Percentiles rank a stretch among this genome's conserved stretches.
Conservation (phyloP, 2,113 vertebrate genomes). For the Triplophysa siluroides region DNA sequence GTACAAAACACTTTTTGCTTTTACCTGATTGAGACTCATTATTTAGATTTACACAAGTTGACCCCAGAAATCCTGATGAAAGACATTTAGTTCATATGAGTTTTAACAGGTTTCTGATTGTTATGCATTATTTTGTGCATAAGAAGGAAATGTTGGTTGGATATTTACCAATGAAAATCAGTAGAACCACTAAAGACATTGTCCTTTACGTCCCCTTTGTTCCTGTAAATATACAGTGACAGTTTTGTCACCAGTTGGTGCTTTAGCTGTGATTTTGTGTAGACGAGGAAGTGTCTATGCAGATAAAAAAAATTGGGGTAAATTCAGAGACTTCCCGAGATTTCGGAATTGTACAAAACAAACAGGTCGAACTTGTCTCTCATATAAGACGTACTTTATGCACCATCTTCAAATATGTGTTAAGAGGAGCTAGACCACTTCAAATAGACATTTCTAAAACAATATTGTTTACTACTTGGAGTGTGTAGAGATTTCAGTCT, state of each 20-base stretch:
- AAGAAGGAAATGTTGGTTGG: not conserved
- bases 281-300: too few relatives aligned
- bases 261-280: too few relatives aligned
- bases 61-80: constrained; percentile 36
- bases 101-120: not conserved
- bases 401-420: too few relatives aligned
- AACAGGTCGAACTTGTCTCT: too few relatives aligned
- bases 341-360: too few relatives aligned
- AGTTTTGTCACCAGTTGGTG: not conserved
- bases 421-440: too few relatives aligned
- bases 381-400: too few relatives aligned
- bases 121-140: not conserved
- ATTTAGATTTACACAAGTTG: constrained; percentile 8
- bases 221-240: constrained; percentile 10
- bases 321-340: too few relatives aligned
- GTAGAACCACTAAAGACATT: constrained; percentile 3
- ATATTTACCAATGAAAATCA: constrained; percentile 22
- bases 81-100: not conserved
- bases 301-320: too few relatives aligned
- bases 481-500: too few relatives aligned
- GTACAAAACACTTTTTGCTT: not conserved
- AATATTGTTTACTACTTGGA: not conserved
- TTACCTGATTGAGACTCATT: constrained; percentile 16
- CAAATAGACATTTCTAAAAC: not conserved
- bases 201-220: not conserved